Evolutionary conservation across 2,797 vertebrate genomes (phyloP), one percentile per base, ranked within the genome.

Genomic region (Poeciliopsis presidionis): DNA sequence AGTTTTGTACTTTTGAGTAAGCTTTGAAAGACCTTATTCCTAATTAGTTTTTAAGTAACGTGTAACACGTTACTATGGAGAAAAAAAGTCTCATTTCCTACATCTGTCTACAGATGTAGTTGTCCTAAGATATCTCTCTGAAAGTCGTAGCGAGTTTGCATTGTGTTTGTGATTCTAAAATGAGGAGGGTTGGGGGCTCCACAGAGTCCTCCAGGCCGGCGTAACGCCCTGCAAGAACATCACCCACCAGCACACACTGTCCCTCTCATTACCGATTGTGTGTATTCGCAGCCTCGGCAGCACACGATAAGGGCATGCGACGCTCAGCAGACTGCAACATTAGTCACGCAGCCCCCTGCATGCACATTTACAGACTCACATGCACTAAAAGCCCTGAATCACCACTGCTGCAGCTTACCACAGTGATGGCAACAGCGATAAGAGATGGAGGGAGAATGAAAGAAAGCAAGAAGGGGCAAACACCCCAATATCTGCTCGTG

Each of bases 311-410:
- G 97, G 95, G 95, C 96, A 95, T 96, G 97, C 96, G 95, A 96
- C 95, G 96, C 97, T 97, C 97, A 98, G 97, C 97, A 96, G 97
- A 97, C 97, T 97, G 96, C 97, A 96, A 96, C 97, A 97, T 98
- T 99, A 98, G 97, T 98, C 97, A 98, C 97, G 96, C 97, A 97
- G 97, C 96, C 96, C 96, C 96, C 95, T 95, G 96, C 96, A 95
- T 94, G 92, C 95, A 95, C 96, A 96, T 96, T 96, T 96, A 96
- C 95, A 96, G 95, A 96, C 95, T 75, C 77, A 1, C 84, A 82
- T 74, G 81, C 84, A 79, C 80, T 76, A 72, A 85, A 90, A 90
- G 81, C 89, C 77, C 88, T 78, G 87, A 93, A 88, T 91, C 93
- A 89, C 86, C 87, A 81, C 85, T 77, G 87, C 91, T 89, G 78